Evolutionary conservation across 2,797 vertebrate species (phyloP).

Genomic region (Takifugu rubripes): DNA sequence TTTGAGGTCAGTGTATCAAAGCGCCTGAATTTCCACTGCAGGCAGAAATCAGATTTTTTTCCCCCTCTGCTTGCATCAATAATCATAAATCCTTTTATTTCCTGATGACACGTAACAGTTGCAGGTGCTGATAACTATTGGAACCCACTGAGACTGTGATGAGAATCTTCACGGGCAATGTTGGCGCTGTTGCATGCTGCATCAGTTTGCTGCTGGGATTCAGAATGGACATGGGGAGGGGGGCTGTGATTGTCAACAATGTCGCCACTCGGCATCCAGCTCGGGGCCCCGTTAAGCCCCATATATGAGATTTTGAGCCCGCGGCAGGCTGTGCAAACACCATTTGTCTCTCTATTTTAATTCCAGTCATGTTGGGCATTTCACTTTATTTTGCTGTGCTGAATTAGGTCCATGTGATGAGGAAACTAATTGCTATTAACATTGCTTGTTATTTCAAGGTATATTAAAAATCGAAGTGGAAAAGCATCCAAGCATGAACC

Average conservation of each 20-base stretch:
- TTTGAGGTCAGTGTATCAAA: conserved; percentile 42
- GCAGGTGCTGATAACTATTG: conserved; percentile 37
- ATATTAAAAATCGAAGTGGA: background rate
- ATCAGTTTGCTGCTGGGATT: conserved; percentile 49
- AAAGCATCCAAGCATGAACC: background rate
- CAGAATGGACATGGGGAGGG: conserved; percentile 26
- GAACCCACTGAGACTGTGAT: conserved; percentile 56
- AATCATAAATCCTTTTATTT: conserved; percentile 47
- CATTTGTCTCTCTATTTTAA: conserved; percentile 54
- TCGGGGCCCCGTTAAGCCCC: conserved; percentile 59
- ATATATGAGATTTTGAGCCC: conserved; percentile 60
- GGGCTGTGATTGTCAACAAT: conserved; percentile 25
- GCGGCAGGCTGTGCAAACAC: conserved; percentile 71
- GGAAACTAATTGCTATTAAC: conserved; percentile 6
- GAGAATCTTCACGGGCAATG: conserved; percentile 51
- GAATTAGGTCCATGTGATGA: conserved; percentile 31
- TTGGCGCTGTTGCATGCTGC: conserved; percentile 31
- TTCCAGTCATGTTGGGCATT: conserved; percentile 56
- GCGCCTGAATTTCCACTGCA: conserved; percentile 11
- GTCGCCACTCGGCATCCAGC: conserved; percentile 52
- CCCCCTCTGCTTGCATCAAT: conserved; percentile 20
- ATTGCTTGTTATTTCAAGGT: conserved; percentile 3
- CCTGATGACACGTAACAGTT: conserved; percentile 13
- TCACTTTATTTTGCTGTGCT: conserved; percentile 27
- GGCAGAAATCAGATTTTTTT: conserved; percentile 43